phyloP scores from a whole-genome alignment of 2,888 invertebrate genomes.

The Physocephala rufipes region DNA sequence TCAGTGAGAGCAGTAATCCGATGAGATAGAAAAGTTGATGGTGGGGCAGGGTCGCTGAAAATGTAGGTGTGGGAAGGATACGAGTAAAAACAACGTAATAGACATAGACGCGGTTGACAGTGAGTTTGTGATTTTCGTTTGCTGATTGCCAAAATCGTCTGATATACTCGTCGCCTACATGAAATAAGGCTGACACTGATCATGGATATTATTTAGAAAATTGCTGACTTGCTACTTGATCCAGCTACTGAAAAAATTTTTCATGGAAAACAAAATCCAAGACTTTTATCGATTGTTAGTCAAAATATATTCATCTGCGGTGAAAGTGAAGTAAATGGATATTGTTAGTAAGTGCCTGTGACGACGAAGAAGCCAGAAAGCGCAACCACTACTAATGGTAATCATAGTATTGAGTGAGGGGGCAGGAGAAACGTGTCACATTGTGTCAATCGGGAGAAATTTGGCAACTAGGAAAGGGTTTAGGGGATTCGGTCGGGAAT shows the following conservation, averaged over 20 bases:
- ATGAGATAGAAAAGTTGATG: too few relatives aligned
- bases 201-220: not conserved
- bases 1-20: too few relatives aligned
- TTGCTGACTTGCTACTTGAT: not conserved
- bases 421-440: not conserved
- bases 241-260: constrained; percentile 12
- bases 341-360: not conserved
- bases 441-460: too few relatives aligned
- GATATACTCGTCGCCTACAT: too few relatives aligned
- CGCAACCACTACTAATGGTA: not conserved
- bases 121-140: too few relatives aligned
- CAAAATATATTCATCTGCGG: not conserved
- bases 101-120: not conserved
- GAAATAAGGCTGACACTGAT: not conserved
- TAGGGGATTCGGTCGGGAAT: too few relatives aligned
- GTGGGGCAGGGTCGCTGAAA: too few relatives aligned
- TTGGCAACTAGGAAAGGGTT: too few relatives aligned
- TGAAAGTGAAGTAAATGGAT: constrained; percentile 21
- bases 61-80: too few relatives aligned
- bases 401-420: too few relatives aligned
- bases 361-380: not conserved
- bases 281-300: constrained; percentile 4
- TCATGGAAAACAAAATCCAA: constrained; percentile 6
- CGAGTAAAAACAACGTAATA: not conserved
- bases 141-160: too few relatives aligned